These are phyloP conservation scores for Penaeus monodon DNA, from an alignment of 2,888 invertebrate genomes.

Conservation along the genomic window DNA sequence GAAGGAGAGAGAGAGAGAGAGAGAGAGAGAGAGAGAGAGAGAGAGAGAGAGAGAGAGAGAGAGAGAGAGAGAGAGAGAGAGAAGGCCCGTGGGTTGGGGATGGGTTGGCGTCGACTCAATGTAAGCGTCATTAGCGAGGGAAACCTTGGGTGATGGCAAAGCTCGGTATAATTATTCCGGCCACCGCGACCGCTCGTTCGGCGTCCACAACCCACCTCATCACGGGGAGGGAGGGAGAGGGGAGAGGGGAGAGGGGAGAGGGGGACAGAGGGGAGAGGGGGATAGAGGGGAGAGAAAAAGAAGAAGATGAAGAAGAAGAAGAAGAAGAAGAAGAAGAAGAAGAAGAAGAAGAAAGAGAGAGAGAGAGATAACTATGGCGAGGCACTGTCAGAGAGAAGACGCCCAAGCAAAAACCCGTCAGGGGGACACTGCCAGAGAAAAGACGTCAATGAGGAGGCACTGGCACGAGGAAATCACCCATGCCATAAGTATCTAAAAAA, in stretches of 20 bases:
- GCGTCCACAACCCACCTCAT: not conserved
- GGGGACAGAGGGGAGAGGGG: not conserved
- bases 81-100: not conserved
- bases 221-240: not conserved
- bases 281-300: not conserved
- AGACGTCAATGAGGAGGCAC: too few relatives aligned
- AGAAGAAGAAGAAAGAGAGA: not conserved
- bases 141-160: not conserved
- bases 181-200: too few relatives aligned
- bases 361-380: not conserved
- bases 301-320: not conserved
- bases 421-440: too few relatives aligned
- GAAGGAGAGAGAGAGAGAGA: not conserved
- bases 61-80: not conserved
- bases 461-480: too few relatives aligned
- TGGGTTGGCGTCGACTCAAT: not conserved
- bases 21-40: not conserved
- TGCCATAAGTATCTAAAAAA: too few relatives aligned
- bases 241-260: not conserved
- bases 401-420: too few relatives aligned
- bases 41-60: not conserved
- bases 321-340: not conserved
- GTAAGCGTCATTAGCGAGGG: conserved; percentile 9
- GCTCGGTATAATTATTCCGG: too few relatives aligned
- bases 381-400: too few relatives aligned